Evolutionary conservation across 2,113 vertebrate genomes (phyloP).

Genomic region (Pachypanchax playfairii): DNA sequence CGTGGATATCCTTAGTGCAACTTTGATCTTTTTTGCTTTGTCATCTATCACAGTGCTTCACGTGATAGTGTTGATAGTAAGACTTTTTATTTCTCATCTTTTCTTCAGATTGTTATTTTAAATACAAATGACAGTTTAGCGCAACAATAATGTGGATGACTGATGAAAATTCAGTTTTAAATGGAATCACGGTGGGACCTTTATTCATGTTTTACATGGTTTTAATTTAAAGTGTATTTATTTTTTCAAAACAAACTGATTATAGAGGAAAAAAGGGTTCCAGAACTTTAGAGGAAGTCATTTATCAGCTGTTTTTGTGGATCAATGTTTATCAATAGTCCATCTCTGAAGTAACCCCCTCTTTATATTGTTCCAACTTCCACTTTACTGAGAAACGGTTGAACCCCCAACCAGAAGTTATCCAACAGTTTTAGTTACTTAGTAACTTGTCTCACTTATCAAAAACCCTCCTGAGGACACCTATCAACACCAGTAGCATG

Average conservation of each 20-base stretch:
- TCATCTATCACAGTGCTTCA: not conserved
- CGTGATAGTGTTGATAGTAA: not conserved
- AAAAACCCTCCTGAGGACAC: constrained; percentile 54
- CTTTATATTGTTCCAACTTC: not conserved
- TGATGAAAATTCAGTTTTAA: no score
- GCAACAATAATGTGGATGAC: no score
- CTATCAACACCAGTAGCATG: constrained; percentile 70
- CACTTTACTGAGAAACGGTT: not conserved
- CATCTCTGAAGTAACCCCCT: not conserved
- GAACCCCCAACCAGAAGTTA: constrained; percentile 28
- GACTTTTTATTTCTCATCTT: no score
- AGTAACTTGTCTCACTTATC: constrained; percentile 64
- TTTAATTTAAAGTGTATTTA: no score
- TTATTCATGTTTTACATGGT: not conserved
- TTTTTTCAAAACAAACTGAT: not conserved
- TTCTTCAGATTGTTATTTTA: no score
- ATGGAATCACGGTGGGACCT: no score
- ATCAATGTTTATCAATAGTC: not conserved
- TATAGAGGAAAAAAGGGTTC: not conserved
- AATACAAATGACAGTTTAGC: no score
- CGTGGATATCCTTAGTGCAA: not conserved
- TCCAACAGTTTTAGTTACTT: constrained; percentile 47
- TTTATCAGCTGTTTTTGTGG: not conserved
- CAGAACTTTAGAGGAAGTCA: not conserved
- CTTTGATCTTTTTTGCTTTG: not conserved